Percentiles rank a stretch among this genome's conserved stretches.
Conservation (phyloP, 2,888 invertebrate genomes). For the Anarsia innoxiella region DNA sequence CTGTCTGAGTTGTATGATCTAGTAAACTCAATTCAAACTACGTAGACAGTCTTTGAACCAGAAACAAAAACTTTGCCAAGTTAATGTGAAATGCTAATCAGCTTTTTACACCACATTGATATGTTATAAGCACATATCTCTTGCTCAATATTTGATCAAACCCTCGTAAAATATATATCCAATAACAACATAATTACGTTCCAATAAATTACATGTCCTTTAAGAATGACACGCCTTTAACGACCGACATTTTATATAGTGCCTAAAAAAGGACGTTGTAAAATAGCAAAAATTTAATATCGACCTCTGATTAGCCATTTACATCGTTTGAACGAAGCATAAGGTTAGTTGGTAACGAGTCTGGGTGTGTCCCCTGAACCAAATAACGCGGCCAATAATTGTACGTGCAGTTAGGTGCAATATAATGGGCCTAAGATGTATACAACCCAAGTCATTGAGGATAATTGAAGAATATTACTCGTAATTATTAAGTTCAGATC, state of each 20-base stretch:
- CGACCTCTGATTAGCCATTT: slow-evolving; percentile 8
- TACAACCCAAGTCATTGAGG: slow-evolving; percentile 22
- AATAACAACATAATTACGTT: too few species aligned
- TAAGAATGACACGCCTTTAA: too few species aligned
- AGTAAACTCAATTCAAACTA: too few species aligned
- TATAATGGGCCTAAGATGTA: slow-evolving; percentile 37
- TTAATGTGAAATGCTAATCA: too few species aligned
- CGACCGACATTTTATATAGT: too few species aligned
- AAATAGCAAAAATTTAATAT: slow-evolving; percentile 9
- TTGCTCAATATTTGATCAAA: too few species aligned
- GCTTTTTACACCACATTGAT: too few species aligned
- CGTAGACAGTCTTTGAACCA: too few species aligned
- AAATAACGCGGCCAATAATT: slow-evolving; percentile 61
- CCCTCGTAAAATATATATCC: too few species aligned
- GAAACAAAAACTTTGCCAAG: too few species aligned
- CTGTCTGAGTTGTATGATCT: too few species aligned
- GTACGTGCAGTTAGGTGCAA: slow-evolving; percentile 61
- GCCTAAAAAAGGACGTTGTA: slow-evolving; percentile 5
- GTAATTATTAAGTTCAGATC: slow-evolving; percentile 21
- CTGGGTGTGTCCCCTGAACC: slow-evolving; percentile 68
- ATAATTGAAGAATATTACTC: slow-evolving; percentile 32
- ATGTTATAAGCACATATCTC: too few species aligned
- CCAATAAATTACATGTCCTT: not conserved
- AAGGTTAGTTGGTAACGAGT: slow-evolving; percentile 63
- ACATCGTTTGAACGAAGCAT: slow-evolving; percentile 46